Evolutionary conservation across 2,888 invertebrate genomes (phyloP).

Genomic region (Lithosia quadra): DNA sequence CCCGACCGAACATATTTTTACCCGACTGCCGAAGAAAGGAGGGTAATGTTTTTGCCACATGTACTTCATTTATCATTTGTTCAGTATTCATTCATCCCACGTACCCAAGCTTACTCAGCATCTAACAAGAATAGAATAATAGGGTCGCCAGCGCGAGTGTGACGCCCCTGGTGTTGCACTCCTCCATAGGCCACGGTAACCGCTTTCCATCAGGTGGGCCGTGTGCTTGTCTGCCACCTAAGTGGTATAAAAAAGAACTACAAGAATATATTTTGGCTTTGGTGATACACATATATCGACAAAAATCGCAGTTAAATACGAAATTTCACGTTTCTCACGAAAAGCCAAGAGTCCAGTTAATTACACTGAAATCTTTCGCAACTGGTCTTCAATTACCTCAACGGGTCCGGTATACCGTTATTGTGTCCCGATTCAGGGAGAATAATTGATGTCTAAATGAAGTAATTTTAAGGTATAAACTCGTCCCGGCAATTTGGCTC

Average conservation of each 20-base stretch:
- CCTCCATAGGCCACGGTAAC: too few relatives aligned
- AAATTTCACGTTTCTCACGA: not conserved
- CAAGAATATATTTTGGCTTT: not conserved
- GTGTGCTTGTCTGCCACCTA: too few relatives aligned
- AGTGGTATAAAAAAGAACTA: not conserved
- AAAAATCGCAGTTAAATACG: slow-evolving; percentile 18
- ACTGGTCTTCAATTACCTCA: slow-evolving; percentile 44
- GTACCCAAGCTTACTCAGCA: too few relatives aligned
- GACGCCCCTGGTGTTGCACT: too few relatives aligned
- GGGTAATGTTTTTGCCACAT: too few relatives aligned
- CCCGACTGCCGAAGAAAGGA: too few relatives aligned
- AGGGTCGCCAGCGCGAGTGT: too few relatives aligned
- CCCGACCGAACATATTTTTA: too few relatives aligned
- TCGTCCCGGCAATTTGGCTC: slow-evolving; percentile 59
- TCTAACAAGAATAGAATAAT: too few relatives aligned
- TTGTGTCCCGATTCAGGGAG: slow-evolving; percentile 28
- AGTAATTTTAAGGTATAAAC: slow-evolving; percentile 51
- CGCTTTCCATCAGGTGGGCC: too few relatives aligned
- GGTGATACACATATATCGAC: slow-evolving; percentile 21
- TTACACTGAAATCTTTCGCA: slow-evolving; percentile 37
- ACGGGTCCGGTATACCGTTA: slow-evolving; percentile 48
- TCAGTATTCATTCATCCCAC: too few relatives aligned
- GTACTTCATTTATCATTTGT: too few relatives aligned
- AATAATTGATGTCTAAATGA: slow-evolving; percentile 45
- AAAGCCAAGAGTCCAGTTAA: slow-evolving; percentile 34